Percentiles rank a stretch among this genome's conserved stretches.
Evolutionary conservation across 2,797 vertebrate species (phyloP).

Genomic region (Enteromius trimaculatus): DNA sequence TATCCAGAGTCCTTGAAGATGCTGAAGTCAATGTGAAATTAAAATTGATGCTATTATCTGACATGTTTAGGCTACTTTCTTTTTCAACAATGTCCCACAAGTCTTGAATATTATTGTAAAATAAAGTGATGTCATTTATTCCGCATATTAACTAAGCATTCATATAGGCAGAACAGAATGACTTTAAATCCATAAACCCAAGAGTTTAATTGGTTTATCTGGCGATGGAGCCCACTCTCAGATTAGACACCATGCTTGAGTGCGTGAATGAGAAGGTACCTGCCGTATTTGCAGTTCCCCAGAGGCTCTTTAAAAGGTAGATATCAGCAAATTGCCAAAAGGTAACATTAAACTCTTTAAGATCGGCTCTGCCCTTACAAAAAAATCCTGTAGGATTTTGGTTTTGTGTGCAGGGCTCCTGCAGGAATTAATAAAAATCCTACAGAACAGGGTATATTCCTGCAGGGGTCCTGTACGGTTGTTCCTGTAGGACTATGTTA

Average conservation of each 20-base stretch:
- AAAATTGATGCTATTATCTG: not conserved
- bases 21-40: not conserved
- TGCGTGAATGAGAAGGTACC: conserved; percentile 35
- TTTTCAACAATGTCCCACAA: not conserved
- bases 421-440: no score
- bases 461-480: no score
- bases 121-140: not conserved
- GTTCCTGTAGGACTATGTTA: no score
- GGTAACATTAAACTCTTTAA: conserved; percentile 73
- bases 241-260: conserved; percentile 20
- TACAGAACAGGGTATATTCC: no score
- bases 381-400: no score
- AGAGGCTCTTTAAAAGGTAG: conserved; percentile 61
- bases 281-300: conserved; percentile 51
- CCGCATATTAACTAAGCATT: not conserved
- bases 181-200: conserved; percentile 51
- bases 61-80: not conserved
- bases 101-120: not conserved
- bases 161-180: conserved; percentile 34
- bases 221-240: conserved; percentile 26
- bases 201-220: conserved; percentile 61
- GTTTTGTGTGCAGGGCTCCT: no score
- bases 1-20: not conserved
- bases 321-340: conserved; percentile 75
- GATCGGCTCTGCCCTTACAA: conserved; percentile 42